Conservation (phyloP, 2,888 invertebrate genomes). For the Meghimatium bilineatum region DNA sequence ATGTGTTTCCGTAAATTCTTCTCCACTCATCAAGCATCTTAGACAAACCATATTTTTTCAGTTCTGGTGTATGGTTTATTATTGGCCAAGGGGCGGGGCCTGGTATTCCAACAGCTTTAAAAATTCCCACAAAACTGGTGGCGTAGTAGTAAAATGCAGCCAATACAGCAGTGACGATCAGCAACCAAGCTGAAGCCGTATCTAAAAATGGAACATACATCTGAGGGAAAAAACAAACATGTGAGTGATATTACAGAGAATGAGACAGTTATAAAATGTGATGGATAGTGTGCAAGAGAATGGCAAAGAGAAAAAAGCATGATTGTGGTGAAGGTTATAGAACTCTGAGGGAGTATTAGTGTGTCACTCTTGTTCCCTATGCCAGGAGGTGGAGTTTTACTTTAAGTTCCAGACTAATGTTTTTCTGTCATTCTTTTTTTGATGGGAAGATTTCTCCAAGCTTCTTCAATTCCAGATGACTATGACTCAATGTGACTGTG, state of each 20-base stretch:
- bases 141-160: slow-evolving; percentile 15
- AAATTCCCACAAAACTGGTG: slow-evolving; percentile 31
- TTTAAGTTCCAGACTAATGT: too few species aligned
- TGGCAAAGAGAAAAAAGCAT: background rate
- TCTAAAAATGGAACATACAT: slow-evolving; percentile 72
- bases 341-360: too few species aligned
- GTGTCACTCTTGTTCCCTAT: too few species aligned
- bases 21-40: slow-evolving; percentile 37
- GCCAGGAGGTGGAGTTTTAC: too few species aligned
- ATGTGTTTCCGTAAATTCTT: slow-evolving; percentile 25
- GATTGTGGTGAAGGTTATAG: too few species aligned
- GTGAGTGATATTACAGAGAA: background rate
- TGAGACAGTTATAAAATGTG: background rate
- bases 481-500: too few species aligned
- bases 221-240: background rate
- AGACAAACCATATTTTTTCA: slow-evolving; percentile 28
- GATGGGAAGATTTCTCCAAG: too few species aligned
- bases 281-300: background rate
- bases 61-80: slow-evolving; percentile 35
- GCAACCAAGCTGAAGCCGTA: slow-evolving; percentile 24
- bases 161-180: background rate
- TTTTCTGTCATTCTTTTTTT: too few species aligned
- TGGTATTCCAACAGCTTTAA: slow-evolving; percentile 33
- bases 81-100: slow-evolving; percentile 45
- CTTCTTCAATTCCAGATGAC: too few species aligned